A percentile compares a stretch with the other conserved stretches of the same genome.
phyloP scores from a whole-genome alignment of 1,140 invertebrate species.

The Battus philenor region DNA sequence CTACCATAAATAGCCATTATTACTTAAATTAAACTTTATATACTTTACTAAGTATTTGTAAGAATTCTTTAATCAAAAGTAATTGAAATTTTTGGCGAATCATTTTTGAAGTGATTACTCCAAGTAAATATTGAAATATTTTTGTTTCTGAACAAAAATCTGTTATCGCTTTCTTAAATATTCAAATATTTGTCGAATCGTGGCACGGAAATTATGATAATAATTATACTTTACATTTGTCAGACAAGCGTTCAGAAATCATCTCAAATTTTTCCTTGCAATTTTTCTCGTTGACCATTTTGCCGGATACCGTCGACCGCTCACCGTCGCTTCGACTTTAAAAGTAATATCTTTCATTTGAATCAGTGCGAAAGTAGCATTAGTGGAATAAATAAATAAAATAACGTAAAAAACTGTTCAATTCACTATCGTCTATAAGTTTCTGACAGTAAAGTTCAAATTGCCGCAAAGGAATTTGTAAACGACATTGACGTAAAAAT shows the following conservation, averaged over 20 bases:
- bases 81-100: no score
- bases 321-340: constrained; percentile 7
- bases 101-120: no score
- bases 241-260: constrained; percentile 15
- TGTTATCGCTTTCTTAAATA: no score
- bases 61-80: no score
- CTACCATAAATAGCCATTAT: no score
- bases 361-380: constrained; percentile 14
- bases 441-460: background rate
- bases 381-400: constrained; percentile 14
- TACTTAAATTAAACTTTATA: no score
- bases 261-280: constrained; percentile 16
- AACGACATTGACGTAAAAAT: constrained; percentile 7
- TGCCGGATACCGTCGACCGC: constrained; percentile 4
- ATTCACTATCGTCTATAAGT: background rate
- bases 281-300: constrained; percentile 20
- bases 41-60: no score
- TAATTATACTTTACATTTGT: constrained; percentile 15
- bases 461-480: background rate
- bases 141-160: no score
- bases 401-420: background rate
- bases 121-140: no score
- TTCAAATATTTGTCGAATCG: no score
- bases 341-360: constrained; percentile 9
- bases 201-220: no score